Percentiles rank a stretch among this genome's conserved stretches.
Conservation (phyloP, 2,113 vertebrate species). For the Catharus minimus region DNA sequence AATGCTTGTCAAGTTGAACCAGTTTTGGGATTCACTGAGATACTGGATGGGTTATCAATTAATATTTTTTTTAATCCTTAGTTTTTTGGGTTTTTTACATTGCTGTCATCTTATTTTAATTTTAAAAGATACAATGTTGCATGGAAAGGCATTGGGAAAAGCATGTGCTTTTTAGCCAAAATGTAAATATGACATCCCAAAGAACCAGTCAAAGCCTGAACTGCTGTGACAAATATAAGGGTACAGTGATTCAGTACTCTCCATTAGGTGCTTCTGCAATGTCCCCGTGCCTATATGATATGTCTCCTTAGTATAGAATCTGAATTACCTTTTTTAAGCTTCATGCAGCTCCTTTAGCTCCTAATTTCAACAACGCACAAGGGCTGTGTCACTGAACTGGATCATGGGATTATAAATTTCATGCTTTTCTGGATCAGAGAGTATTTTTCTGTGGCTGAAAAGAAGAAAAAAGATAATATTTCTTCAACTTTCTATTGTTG, state of each 20-base stretch:
- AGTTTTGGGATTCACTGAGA: not conserved
- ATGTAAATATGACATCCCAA: not conserved
- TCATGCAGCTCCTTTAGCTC: not conserved
- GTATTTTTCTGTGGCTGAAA: not conserved
- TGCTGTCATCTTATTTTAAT: not conserved
- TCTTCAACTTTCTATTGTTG: not conserved
- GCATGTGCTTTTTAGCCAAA: not conserved
- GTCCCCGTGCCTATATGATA: not conserved
- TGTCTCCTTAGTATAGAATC: not conserved
- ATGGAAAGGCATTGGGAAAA: not conserved
- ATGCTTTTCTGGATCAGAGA: not conserved
- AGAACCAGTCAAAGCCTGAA: not conserved
- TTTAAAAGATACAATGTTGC: not conserved
- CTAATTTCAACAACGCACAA: not conserved
- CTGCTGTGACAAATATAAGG: not conserved
- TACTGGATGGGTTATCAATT: not conserved
- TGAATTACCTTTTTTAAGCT: not conserved
- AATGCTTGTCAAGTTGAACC: not conserved
- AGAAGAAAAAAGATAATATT: not conserved
- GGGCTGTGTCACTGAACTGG: not conserved
- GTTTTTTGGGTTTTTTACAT: not conserved
- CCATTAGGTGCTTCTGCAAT: not conserved
- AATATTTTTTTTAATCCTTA: not conserved
- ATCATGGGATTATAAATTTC: not conserved
- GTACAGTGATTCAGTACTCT: not conserved